Base-by-base conservation (phyloP, 2,113 vertebrate genomes). In the Haemorhous mexicanus region DNA sequence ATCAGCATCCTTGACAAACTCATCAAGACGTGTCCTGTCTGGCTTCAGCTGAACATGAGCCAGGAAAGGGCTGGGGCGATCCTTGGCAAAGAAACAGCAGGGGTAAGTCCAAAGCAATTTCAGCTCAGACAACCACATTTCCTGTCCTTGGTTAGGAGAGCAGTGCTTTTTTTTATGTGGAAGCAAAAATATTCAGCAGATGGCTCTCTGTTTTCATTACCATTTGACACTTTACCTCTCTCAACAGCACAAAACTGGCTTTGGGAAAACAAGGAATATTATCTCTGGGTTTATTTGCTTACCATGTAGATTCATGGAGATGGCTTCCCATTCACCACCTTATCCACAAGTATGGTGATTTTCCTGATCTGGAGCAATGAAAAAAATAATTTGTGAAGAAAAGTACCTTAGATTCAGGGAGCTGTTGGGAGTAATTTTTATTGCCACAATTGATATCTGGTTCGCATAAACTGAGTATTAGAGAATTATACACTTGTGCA, bases 1-100 rank as follows among this genome's bases (percentile, higher is more conserved):
- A 98, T 99, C 96, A 99, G 98, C 67, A 94, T 98, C 46, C 83
- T 98, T 37, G 99, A 99, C 83, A 98, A 97, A 79, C 98, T 99
- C 87, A 95, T 99, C 64, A 98, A 98, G 85, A 99, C 98, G 0
- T 97, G 98, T 83, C 98, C 99, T 0, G 97, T 99, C 73, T 99
- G 99, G 99, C 98, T 98, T 73, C 98, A 98, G 70, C 96, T 98
- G 93, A 98, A 98, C 70, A 97, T 99, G 93, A 97, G 70, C 75
- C 96, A 49, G 73, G 98, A 98, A 7, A 97, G 97, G 75, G 98
- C 92, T 18, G 69, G 66, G 9, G 87, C 74, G 1, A 98, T 99
- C 74, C 96, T 99, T 93, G 96, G 97, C 88, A 97, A 86, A 72
- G 98, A 99, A 94, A 41, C 77, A 4, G 92, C 98, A 2, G 99